Evolutionary conservation across 2,113 vertebrate species (phyloP).

Genomic region (Grus americana): DNA sequence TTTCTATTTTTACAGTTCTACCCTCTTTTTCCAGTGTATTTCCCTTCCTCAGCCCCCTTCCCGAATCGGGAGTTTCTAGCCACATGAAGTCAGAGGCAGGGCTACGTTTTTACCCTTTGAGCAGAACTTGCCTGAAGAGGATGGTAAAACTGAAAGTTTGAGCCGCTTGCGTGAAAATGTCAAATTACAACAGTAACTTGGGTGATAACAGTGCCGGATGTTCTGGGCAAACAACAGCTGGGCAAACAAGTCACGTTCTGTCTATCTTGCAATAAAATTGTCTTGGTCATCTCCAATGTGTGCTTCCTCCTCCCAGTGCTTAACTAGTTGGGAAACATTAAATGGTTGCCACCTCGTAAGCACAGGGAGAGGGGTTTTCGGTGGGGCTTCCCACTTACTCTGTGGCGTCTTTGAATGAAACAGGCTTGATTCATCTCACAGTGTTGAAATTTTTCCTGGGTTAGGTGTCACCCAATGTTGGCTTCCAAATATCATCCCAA

Average conservation of each 20-base stretch:
- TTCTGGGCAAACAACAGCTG: slow-evolving; percentile 59
- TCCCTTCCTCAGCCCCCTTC: background rate
- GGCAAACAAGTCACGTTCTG: slow-evolving; percentile 51
- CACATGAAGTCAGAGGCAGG: background rate
- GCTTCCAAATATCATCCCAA: background rate
- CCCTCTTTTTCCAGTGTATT: slow-evolving; percentile 5
- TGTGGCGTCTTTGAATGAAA: background rate
- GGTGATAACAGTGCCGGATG: slow-evolving; percentile 7
- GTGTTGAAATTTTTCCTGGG: background rate
- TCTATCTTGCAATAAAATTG: slow-evolving; percentile 47
- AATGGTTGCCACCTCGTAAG: background rate
- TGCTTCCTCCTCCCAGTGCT: background rate
- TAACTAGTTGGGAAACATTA: background rate
- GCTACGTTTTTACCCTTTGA: background rate
- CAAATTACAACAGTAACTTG: background rate
- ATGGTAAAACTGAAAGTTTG: slow-evolving; percentile 12
- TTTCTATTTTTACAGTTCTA: slow-evolving; percentile 43
- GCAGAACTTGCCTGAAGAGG: background rate
- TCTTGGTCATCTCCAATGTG: background rate
- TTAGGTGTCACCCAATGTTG: background rate
- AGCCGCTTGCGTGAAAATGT: background rate
- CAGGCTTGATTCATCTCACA: background rate
- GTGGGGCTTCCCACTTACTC: slow-evolving; percentile 9
- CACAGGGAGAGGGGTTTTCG: background rate
- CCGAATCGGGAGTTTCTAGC: background rate